Evolutionary conservation across 2,113 vertebrate species (phyloP).

Genomic region (Acinonyx jubatus): DNA sequence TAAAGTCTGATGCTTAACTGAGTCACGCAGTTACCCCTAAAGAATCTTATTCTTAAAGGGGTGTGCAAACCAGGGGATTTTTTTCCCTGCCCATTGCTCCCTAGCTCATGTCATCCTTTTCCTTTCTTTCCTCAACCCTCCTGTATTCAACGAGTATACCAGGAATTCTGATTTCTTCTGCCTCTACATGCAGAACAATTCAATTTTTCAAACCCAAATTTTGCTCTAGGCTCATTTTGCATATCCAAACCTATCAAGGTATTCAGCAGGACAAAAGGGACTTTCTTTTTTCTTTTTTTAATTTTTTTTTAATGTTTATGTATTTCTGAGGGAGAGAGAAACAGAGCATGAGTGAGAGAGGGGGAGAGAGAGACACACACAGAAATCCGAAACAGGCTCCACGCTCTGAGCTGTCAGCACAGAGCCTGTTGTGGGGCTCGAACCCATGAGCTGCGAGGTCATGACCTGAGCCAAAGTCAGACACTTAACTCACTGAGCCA

Average conservation of each 20-base stretch:
- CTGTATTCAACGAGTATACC: not conserved
- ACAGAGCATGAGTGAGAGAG: no score
- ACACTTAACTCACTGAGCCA: no score
- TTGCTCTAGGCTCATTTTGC: not conserved
- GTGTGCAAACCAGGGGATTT: not conserved
- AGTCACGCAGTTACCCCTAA: no score
- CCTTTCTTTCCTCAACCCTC: not conserved
- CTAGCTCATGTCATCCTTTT: not conserved
- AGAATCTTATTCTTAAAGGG: not conserved
- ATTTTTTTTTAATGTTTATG: no score
- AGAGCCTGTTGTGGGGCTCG: no score
- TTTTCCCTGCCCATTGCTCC: not conserved
- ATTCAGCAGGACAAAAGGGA: not conserved
- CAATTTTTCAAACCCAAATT: conserved; percentile 4
- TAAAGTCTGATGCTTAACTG: no score
- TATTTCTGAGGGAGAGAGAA: no score
- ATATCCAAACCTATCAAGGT: not conserved
- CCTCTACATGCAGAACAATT: not conserved
- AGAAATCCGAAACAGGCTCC: no score
- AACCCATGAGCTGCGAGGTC: no score
- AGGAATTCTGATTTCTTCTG: not conserved
- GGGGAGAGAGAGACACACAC: no score
- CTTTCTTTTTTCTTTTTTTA: not conserved
- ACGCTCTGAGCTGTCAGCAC: no score
- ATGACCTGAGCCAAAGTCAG: no score